phyloP scores from a whole-genome alignment of 1,140 invertebrate species.

The Parasteatoda tepidariorum region DNA sequence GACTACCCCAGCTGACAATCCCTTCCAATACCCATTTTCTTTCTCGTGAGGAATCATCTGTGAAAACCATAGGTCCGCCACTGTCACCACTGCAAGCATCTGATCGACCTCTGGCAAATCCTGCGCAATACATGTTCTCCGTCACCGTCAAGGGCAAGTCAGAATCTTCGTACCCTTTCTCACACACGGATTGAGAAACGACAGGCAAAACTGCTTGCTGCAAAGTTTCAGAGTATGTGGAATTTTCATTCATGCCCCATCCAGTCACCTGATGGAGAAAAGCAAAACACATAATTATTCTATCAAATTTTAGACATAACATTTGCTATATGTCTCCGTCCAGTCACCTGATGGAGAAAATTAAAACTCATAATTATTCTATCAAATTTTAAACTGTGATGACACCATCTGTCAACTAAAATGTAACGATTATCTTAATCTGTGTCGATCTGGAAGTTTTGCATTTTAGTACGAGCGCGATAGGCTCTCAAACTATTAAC shows the following conservation, averaged over 20 bases:
- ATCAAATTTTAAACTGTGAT: too few relatives aligned
- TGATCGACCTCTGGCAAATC: not conserved
- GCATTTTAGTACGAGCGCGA: too few relatives aligned
- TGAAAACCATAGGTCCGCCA: conserved; percentile 60
- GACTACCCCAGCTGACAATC: conserved; percentile 59
- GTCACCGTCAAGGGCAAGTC: conserved; percentile 55
- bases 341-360: conserved; percentile 40
- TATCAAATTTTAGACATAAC: too few relatives aligned
- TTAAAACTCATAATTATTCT: too few relatives aligned
- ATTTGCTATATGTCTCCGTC: too few relatives aligned
- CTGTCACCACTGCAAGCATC: conserved; percentile 61
- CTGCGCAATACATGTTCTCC: conserved; percentile 61
- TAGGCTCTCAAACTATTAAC: too few relatives aligned
- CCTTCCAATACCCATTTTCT: conserved; percentile 60
- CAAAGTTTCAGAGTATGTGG: conserved; percentile 51
- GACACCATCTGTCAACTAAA: too few relatives aligned
- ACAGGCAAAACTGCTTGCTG: conserved; percentile 59
- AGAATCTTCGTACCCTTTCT: conserved; percentile 52
- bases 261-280: conserved; percentile 45
- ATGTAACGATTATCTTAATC: too few relatives aligned
- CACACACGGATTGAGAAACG: conserved; percentile 11
- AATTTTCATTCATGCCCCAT: conserved; percentile 61
- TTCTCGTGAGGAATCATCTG: conserved; percentile 43
- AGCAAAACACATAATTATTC: too few relatives aligned
- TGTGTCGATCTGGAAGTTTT: too few relatives aligned